Evolutionary conservation across 2,888 invertebrate genomes (phyloP), one percentile per base, ranked within the genome.

Genomic region (Margaritifera margaritifera): DNA sequence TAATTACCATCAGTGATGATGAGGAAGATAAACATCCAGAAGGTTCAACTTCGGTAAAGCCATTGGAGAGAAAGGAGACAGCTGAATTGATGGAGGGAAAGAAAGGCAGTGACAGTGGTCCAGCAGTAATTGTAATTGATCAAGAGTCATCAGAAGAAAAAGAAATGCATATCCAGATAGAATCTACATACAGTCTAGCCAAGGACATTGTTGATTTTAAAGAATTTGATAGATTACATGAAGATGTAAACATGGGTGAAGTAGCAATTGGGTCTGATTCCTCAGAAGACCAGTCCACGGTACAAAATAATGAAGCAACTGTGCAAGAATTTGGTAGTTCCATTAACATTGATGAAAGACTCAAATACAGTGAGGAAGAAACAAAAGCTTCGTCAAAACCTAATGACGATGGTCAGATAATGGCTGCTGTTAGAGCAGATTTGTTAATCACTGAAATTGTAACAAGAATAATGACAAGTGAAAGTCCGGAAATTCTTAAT

Each of bases 1-100:
- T 80, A 11, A 78, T 80, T 51, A 66, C 62, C 24, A 77, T 78
- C 20, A 78, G 72, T 63, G 78, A 77, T 73, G 80, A 80, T 54
- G 79, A 73, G 58, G 71, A 71, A 20, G 66, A 62, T 53, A 25
- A 31, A 27, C 25, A 62, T 62, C 54, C 27, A 31, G 31, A 54
- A 63, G 63, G 8, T 24, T 60, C 55, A 20, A 5, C 19, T 52
- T 52, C 6, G n/a, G 20, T 11, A 62, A 58, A n/a, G 51, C 54
- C 25, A 63, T 53, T 51, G 63, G 51, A 24, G 66, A 65, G n/a
- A 72, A 69, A 61, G 3, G 6, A 63, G 20, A 22, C 54, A 27
- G 60, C 53, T 55, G 68, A 74, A 3, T 71, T 75, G 60, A 68
- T 74, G 54, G 5, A 72, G 18, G 74, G 71, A 58, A 72, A 74